Base-by-base conservation (phyloP, 2,797 vertebrate species). In the Denticeps clupeoides region DNA sequence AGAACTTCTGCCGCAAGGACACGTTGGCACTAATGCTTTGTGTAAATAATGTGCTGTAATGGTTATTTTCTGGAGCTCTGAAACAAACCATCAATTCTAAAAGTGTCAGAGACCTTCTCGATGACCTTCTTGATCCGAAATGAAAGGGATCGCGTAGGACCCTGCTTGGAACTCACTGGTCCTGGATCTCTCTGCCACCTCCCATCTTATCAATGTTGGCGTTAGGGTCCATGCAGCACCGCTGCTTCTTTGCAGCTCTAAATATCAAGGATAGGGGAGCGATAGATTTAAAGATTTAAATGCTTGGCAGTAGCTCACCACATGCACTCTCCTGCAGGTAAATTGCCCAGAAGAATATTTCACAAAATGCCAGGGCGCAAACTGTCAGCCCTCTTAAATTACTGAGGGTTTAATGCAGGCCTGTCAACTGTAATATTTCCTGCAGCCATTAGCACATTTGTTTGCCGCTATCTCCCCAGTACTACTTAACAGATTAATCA, bases 371-470 rank as follows among this genome's bases (percentile, higher is more conserved):
- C 21, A 38, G 18, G 23, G 38, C 49, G 24, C 41, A 47, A 55
- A 59, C 58, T 60, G 55, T 66, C 65, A 42, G 45, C 51, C 63
- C 59, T 52, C 59, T 65, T 67, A 73, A 64, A 54, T 65, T 51
- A 71, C 70, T 52, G 61, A 62, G 69, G 70, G 71, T 74, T 77
- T 78, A 81, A 77, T 71, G 48, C 51, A 70, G 65, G 59, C 74
- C 62, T 64, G 57, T 60, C 55, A 81, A 70, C 67, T 61, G 74
- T 73, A 75, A 81, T 75, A 74, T 79, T 80, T 84, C 68, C 74
- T 77, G 74, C 65, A 67, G 21, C 51, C 49, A 64, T 63, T 60
- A 62, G 31, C 32, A 18, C 29, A 40, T 60, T 59, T 41, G 47
- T 58, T 50, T 35, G 45, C 15, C 47, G 55, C 18, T 49, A 33